Evolutionary conservation across 2,888 invertebrate genomes (phyloP), one percentile per base, ranked within the genome.

Genomic region (Polyploca ridens): DNA sequence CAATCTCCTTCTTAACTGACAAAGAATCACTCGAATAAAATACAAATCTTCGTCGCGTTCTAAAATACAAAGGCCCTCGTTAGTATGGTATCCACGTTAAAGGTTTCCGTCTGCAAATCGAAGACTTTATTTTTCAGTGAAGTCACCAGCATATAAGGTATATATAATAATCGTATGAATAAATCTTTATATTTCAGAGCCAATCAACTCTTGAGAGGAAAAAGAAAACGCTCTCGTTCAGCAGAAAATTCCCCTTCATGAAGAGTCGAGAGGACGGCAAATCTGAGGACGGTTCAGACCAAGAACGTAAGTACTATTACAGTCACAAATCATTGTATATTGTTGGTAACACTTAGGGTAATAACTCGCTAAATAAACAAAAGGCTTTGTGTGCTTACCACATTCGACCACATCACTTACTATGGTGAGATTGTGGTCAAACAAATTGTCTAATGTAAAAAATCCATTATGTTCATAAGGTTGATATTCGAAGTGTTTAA

Each of bases 211-310:
- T 98, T 86, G 98, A 98, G 93, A 96, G 98, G 87, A 98, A 98
- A 95, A 99, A 99, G 96, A 99, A 99, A 94, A 99, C 99, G 86
- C 97, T 99, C 84, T 99, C 99, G 67, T 99, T 99, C 94, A 99
- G 99, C 86, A 96, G 99, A 90, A 98, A 98, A 92, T 99, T 99
- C 94, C 99, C 99, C 54, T 99, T 99, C 94, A 99, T 99, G 98
- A 99, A 99, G 96, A 99, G 99, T 94, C 98, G 99, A 95, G 99
- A 99, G 90, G 98, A 99, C 87, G 94, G 94, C 78, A 98, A 98
- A 92, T 98, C 98, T 63, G 98, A 99, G 93, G 99, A 99, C 86
- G 98, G 98, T 88, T 99, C 98, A 78, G 98, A 98, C 88, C 98
- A 98, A 95, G 99, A 99, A 97, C 98, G 99, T 99, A 96, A 98